Evolutionary conservation across 2,113 vertebrate species (phyloP), one percentile per base, ranked within the genome.

Genomic region (Theristicus caerulescens): DNA sequence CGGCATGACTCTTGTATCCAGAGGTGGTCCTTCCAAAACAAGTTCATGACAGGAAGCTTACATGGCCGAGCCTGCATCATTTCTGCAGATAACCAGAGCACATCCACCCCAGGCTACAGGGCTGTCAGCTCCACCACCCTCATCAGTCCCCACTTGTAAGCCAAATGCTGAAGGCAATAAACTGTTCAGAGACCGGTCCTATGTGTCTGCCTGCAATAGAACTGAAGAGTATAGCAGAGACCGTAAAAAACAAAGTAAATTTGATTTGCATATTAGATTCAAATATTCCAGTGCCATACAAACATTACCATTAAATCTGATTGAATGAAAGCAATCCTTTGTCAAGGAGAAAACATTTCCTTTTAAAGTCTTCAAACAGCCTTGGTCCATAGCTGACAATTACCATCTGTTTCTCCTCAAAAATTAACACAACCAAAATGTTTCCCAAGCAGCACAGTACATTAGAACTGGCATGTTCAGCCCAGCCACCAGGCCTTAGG

Each of bases 1-100:
- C 0, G 0, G 11, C 38, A 52, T 16, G 52, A 57, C 7, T 31
- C 42, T 78, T 3, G 0, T 25, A 46, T 15, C 15, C 59, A 95
- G 52, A 71, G 1, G 2, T 34, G 34, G 25, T 55, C 46, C n/a
- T 87, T 93, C 61, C 70, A 65, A 82, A 69, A 36, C 20, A 79
- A 74, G 65, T 19, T 51, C 38, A 25, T 38, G 61, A 57, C 69
- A 92, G 65, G 44, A 52, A 59, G 80, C 11, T 86, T 44, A 71
- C 21, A 40, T 3, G 32, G 67, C 61, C 3, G 3, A 64, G 44
- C 7, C 21, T 19, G 16, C 27, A 49, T 57, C 38, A 59, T 34
- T 90, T 64, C 69, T 52, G 47, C 52, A 78, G 76, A 66, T 49
- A 94, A 69, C 22, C 66, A 73, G 49, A 66, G 59, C 25, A 70